Evolutionary conservation across 2,888 invertebrate species (phyloP).

Genomic region (Thymelicus lineola): DNA sequence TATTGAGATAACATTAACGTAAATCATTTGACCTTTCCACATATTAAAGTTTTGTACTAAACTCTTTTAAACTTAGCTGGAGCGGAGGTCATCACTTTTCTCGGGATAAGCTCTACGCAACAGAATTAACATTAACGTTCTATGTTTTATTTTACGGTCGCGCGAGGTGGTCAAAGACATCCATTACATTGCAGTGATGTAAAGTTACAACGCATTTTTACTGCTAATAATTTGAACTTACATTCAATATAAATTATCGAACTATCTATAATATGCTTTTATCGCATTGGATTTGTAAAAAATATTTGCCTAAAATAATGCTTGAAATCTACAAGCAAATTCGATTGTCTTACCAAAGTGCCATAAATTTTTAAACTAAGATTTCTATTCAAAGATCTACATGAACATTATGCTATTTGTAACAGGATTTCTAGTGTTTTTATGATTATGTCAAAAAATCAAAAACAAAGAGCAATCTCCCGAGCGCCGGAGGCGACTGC

Average conservation of each 20-base stretch:
- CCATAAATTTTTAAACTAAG: too few species aligned
- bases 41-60: slow-evolving; percentile 32
- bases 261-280: too few species aligned
- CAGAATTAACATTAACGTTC: slow-evolving; percentile 27
- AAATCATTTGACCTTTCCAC: slow-evolving; percentile 39
- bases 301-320: too few species aligned
- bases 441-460: slow-evolving; percentile 2
- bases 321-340: too few species aligned
- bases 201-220: slow-evolving; percentile 14
- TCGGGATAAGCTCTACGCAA: slow-evolving; percentile 27
- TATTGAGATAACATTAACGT: slow-evolving; percentile 37
- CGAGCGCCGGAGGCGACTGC: slow-evolving; percentile 42
- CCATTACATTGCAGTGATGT: slow-evolving; percentile 13
- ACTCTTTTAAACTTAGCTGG: slow-evolving; percentile 33
- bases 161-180: slow-evolving; percentile 30
- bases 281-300: too few species aligned
- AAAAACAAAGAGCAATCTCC: slow-evolving; percentile 17
- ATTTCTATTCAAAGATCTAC: too few species aligned
- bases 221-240: slow-evolving; percentile 38
- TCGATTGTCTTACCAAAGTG: too few species aligned
- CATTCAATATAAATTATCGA: too few species aligned
- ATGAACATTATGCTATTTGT: too few species aligned
- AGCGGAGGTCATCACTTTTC: slow-evolving; percentile 36
- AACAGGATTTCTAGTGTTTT: neutral
- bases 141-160: slow-evolving; percentile 30